phyloP scores from a whole-genome alignment of 2,797 vertebrate species.

The Urosaurus nigricauda region DNA sequence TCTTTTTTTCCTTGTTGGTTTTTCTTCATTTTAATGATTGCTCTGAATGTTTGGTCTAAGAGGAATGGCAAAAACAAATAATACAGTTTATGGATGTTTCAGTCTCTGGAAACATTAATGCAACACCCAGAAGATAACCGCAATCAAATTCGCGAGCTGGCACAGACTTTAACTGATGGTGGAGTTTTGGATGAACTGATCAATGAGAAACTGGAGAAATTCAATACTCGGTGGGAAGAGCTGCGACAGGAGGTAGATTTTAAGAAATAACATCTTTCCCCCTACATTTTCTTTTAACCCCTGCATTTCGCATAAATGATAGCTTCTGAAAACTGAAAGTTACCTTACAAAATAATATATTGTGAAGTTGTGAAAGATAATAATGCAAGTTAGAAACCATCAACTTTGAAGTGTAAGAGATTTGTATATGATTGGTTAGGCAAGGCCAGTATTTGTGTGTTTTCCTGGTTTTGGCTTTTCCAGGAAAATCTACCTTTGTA shows the following conservation, averaged over 20 bases:
- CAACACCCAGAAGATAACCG: constrained; percentile 96
- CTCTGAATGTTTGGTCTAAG: not conserved
- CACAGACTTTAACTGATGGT: constrained; percentile 96
- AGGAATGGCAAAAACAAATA: constrained; percentile 17
- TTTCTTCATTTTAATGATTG: constrained; percentile 15
- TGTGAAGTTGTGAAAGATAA: not conserved
- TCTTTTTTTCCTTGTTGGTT: not conserved
- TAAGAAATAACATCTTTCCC: not conserved
- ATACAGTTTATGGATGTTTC: constrained; percentile 59
- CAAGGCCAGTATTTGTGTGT: not conserved
- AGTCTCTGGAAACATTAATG: constrained; percentile 89
- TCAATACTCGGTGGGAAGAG: constrained; percentile 94
- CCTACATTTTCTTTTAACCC: constrained; percentile 12
- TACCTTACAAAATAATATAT: not conserved
- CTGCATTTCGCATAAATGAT: not conserved
- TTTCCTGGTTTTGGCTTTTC: not conserved
- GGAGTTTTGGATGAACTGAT: constrained; percentile 97
- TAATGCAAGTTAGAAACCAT: not conserved
- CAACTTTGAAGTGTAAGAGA: not conserved
- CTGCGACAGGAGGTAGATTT: constrained; percentile 89
- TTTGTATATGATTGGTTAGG: not conserved
- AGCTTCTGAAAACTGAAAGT: not conserved
- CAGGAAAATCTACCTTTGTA: not conserved
- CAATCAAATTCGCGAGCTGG: constrained; percentile 93
- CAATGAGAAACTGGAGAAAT: constrained; percentile 93